Evolutionary conservation across 2,888 invertebrate species (phyloP), one percentile per base, ranked within the genome.

Genomic region (Phragmatobia fuliginosa): DNA sequence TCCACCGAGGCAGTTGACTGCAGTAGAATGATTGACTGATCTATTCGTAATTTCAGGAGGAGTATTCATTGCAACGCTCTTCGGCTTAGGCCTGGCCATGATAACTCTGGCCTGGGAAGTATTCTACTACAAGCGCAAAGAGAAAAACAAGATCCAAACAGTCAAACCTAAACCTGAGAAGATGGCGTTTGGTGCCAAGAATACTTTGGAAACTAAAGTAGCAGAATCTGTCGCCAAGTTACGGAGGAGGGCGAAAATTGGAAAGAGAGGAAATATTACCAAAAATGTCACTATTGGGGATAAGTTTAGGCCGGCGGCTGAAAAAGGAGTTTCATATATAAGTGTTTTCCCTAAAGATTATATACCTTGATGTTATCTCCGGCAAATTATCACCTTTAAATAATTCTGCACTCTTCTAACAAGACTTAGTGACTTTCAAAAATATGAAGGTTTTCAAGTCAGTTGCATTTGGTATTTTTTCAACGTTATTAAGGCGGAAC

Each of bases 51-150:
- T 66, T 90, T 87, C 88, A 97, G 97, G 98, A 65, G 98, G 98
- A 0, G 98, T 98, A 0, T 98, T 98, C 86, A 98, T 98, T 77
- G 98, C 98, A 0, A 98, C 98, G 0, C 92, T 98, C 0, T 97
- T 98, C 86, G 98, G 98, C 0, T 90, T 98, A 5, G 97, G 97
- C 0, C 86, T 98, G 66, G 98, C 98, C 0, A 97, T 98, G 97
- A 88, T 98, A 0, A 98, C 98, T 0, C 90, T 99, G 28, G 97
- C 96, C 0, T 96, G 97, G 82, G 98, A 98, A 90, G 97, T 98
- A 0, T 94, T 97, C 71, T 98, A 98, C 83, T 97, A 98, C 87
- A 96, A 96, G 72, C 88, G 95, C 0, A 96, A 96, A 80, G 93
- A 95, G 66, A 94, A 90, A 71, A 94, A 91, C 45, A 92, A 91